Base-by-base conservation (phyloP, 2,113 vertebrate genomes). In the Epinephelus cyanopodus region DNA sequence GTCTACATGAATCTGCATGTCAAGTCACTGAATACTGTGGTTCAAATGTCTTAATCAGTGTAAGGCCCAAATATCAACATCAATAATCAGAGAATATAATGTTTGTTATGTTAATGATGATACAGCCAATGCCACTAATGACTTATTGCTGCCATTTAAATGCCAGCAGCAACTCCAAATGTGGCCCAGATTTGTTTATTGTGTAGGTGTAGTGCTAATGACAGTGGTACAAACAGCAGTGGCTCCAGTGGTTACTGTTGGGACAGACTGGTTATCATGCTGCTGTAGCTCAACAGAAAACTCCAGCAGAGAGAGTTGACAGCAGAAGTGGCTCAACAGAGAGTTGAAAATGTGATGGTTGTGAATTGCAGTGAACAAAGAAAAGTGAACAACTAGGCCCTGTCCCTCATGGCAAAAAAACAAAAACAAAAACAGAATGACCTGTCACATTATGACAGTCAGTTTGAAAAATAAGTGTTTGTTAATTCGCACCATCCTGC, bases 341-440 rank as follows among this genome's bases (percentile, higher is more conserved):
- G 68, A 58, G 58, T 19, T 25, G 56, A 63, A 71, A 47, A 68
- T 52, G 52, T 60, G 71, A 75, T 65, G 33, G 66, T 60, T 62
- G 73, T 19, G 47, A 73, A 66, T 11, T 48, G 37, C 47, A 72
- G 27, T 57, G 66, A 53, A 61, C 74, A 69, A 61, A 48, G 18
- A 65, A 52, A 81, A 71, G 25, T 61, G 60, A 77, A 81, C 71
- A 74, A 83, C 73, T 47, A 57, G 57, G 52, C 68, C 66, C 42
- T 25, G 45, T 79, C 78, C 74, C 57, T 73, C 0, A n/a, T 6
- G 23, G 71, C 52, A 3, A 37, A 48, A 48, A 21, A 25, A 39
- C 3, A 7, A 47, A 15, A 15, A 48, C 45, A 4, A 47, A 33
- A 66, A 70, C 71, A 53, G 10, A 54, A 54, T 29, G 48, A 78